Evolutionary conservation across 2,888 invertebrate species (phyloP).

Genomic region (Acanthosepion lycidas): DNA sequence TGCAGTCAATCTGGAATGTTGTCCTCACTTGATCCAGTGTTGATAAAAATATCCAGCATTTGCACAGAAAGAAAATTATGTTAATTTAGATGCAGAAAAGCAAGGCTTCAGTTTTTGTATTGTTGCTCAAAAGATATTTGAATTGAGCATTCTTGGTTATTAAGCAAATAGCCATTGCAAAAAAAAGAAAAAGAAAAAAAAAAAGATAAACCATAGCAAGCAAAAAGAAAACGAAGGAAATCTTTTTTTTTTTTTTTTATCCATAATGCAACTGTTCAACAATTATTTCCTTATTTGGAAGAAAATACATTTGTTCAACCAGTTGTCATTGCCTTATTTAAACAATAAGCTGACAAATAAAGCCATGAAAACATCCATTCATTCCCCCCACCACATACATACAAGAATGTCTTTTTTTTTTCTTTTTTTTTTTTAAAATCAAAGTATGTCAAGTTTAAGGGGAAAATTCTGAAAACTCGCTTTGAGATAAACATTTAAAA

Average conservation of each 20-base stretch:
- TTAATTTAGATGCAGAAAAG: neutral
- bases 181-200: neutral
- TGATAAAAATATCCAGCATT: neutral
- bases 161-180: neutral
- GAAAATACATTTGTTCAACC: neutral
- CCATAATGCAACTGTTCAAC: neutral
- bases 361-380: neutral
- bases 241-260: neutral
- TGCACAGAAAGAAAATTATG: neutral
- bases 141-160: neutral
- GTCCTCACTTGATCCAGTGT: neutral
- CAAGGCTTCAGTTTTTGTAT: neutral
- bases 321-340: neutral
- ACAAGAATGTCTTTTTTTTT: neutral
- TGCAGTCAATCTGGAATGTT: neutral
- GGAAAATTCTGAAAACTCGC: no score
- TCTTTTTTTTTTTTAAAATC: no score
- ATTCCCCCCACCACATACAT: neutral
- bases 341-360: neutral
- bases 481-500: no score
- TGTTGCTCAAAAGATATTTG: neutral
- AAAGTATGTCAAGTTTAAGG: no score
- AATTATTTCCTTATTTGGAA: neutral
- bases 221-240: neutral
- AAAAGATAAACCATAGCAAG: neutral